phyloP scores from a whole-genome alignment of 2,888 invertebrate genomes.

The Melanchra persicariae region DNA sequence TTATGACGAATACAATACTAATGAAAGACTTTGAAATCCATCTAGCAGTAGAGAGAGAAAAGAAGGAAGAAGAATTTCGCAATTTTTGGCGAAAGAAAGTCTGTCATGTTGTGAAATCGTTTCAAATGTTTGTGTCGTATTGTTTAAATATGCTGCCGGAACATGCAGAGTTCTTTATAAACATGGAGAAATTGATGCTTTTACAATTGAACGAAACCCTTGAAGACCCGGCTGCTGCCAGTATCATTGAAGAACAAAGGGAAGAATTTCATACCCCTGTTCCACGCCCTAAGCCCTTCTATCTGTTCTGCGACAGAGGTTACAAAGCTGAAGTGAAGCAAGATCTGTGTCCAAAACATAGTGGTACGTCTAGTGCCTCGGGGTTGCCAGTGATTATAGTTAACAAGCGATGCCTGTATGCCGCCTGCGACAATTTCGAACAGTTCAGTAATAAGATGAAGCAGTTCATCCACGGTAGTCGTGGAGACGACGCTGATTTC shows the following conservation, averaged over 20 bases:
- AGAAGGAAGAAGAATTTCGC: constrained; percentile 72
- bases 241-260: constrained; percentile 76
- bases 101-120: constrained; percentile 83
- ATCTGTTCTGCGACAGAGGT: constrained; percentile 81
- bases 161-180: constrained; percentile 85
- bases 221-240: constrained; percentile 77
- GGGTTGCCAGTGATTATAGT: constrained; percentile 83
- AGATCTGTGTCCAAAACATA: constrained; percentile 80
- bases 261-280: constrained; percentile 72
- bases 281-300: constrained; percentile 80
- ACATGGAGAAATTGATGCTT: constrained; percentile 86
- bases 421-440: constrained; percentile 84
- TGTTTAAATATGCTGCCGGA: constrained; percentile 81
- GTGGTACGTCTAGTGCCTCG: constrained; percentile 77
- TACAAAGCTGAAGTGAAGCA: constrained; percentile 75
- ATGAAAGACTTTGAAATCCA: constrained; percentile 78
- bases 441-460: constrained; percentile 78
- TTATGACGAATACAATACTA: constrained; percentile 72
- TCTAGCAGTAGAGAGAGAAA: constrained; percentile 76
- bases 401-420: constrained; percentile 83
- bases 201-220: constrained; percentile 80
- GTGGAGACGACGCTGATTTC: constrained; percentile 75
- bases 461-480: constrained; percentile 74
- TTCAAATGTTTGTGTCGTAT: constrained; percentile 83
- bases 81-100: constrained; percentile 83